These are phyloP conservation scores for Polypterus bichir DNA, from an alignment of 2,113 vertebrate species.

Conservation along the genomic window DNA sequence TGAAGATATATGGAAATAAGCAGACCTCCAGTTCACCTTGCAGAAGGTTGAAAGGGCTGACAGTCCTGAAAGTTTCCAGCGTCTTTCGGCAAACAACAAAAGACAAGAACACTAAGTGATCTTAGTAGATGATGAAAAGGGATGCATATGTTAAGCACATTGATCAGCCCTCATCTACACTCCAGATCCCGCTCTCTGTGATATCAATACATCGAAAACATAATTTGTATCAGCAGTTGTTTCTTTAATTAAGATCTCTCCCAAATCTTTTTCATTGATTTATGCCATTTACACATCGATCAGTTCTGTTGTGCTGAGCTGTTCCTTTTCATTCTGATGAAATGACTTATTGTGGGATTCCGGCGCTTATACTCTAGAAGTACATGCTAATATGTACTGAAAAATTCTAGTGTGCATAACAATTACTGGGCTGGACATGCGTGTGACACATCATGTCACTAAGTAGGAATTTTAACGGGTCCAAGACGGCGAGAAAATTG, in stretches of 20 bases:
- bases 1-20: too few relatives aligned
- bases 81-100: conserved; percentile 36
- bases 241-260: conserved; percentile 92
- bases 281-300: conserved; percentile 77
- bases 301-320: conserved; percentile 54
- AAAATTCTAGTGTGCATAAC: background rate
- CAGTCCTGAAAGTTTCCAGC: conserved; percentile 32
- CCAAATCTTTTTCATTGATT: conserved; percentile 76
- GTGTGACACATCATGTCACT: too few relatives aligned
- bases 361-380: conserved; percentile 18
- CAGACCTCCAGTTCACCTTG: conserved; percentile 65
- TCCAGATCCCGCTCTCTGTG: conserved; percentile 40
- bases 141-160: conserved; percentile 65
- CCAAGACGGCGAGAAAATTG: too few relatives aligned
- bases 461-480: too few relatives aligned
- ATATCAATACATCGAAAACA: conserved; percentile 74
- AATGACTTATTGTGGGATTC: conserved; percentile 39
- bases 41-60: conserved; percentile 30
- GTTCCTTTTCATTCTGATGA: conserved; percentile 48
- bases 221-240: conserved; percentile 90
- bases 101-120: conserved; percentile 48
- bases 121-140: conserved; percentile 56
- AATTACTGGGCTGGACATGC: too few relatives aligned
- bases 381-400: background rate
- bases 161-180: conserved; percentile 46